These are phyloP conservation scores for Lasioglossum lativentre DNA, from an alignment of 2,888 invertebrate species.

Conservation along the genomic window DNA sequence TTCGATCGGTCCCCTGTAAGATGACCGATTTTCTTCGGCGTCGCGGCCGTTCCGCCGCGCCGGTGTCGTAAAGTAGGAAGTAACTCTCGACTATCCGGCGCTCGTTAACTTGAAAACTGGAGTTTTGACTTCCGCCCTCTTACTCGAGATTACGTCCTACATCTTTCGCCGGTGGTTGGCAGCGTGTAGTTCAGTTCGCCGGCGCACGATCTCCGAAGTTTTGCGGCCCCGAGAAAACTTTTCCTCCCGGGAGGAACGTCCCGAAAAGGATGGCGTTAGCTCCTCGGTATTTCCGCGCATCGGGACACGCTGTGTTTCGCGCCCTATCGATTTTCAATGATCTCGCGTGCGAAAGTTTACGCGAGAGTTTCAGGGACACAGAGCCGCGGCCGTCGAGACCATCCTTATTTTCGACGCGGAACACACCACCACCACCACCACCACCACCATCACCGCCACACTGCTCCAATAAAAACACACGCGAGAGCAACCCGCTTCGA, in stretches of 20 bases:
- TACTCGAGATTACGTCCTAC: conserved; percentile 42
- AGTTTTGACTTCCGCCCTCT: conserved; percentile 47
- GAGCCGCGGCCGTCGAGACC: not conserved
- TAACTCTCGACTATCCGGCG: conserved; percentile 32
- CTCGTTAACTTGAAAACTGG: conserved; percentile 54
- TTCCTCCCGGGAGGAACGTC: conserved; percentile 39
- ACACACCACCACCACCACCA: not conserved
- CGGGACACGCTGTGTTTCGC: conserved; percentile 39
- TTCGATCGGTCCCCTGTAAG: conserved; percentile 16
- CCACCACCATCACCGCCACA: not conserved
- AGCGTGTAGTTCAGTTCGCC: conserved; percentile 30
- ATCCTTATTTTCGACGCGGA: conserved; percentile 10
- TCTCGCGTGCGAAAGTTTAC: conserved; percentile 6
- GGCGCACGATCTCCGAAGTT: conserved; percentile 52
- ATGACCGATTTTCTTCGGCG: conserved; percentile 26
- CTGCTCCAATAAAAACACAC: conserved; percentile 3
- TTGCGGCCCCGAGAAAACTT: conserved; percentile 55
- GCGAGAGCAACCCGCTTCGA: not conserved
- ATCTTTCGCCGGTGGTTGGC: conserved; percentile 36
- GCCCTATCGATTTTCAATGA: conserved; percentile 22
- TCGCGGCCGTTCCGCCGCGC: conserved; percentile 7
- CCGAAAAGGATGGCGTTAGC: conserved; percentile 38
- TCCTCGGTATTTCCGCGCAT: conserved; percentile 39
- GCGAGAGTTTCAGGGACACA: conserved; percentile 27
- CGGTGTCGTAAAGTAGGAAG: conserved; percentile 39